phyloP scores from a whole-genome alignment of 2,888 invertebrate species.

The Melipona beecheii region DNA sequence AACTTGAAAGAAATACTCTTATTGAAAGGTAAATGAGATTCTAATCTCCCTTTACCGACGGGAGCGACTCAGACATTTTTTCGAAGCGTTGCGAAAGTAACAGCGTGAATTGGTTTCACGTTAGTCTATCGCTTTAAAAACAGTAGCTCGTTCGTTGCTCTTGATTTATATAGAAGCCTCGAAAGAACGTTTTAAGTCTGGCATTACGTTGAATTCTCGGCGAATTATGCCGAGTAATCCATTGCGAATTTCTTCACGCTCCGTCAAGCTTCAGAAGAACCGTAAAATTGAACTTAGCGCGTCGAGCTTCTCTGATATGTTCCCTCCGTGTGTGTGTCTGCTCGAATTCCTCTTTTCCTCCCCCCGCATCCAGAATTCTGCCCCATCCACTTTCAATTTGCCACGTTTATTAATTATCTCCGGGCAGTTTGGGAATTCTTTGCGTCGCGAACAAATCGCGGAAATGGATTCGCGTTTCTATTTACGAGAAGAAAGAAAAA shows the following conservation, averaged over 20 bases:
- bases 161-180: background rate
- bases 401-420: background rate
- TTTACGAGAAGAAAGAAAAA: background rate
- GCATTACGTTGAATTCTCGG: slow-evolving; percentile 20
- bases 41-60: too few relatives aligned
- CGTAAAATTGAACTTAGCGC: slow-evolving; percentile 44
- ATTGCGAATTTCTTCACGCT: slow-evolving; percentile 15
- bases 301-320: background rate
- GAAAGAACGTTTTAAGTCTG: slow-evolving; percentile 16
- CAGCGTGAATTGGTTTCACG: background rate
- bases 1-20: too few relatives aligned
- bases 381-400: background rate
- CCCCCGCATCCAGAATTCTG: background rate
- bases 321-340: background rate
- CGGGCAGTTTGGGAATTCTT: background rate
- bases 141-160: slow-evolving; percentile 1
- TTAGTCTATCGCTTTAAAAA: slow-evolving; percentile 5
- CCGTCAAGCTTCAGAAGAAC: slow-evolving; percentile 2
- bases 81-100: background rate
- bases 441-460: background rate
- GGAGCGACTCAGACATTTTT: too few relatives aligned
- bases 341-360: background rate
- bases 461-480: background rate
- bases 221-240: slow-evolving; percentile 33
- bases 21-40: background rate